Percentiles rank a stretch among this genome's conserved stretches.
Evolutionary conservation across 2,888 invertebrate species (phyloP).

Genomic region (Leucophora obtusa): DNA sequence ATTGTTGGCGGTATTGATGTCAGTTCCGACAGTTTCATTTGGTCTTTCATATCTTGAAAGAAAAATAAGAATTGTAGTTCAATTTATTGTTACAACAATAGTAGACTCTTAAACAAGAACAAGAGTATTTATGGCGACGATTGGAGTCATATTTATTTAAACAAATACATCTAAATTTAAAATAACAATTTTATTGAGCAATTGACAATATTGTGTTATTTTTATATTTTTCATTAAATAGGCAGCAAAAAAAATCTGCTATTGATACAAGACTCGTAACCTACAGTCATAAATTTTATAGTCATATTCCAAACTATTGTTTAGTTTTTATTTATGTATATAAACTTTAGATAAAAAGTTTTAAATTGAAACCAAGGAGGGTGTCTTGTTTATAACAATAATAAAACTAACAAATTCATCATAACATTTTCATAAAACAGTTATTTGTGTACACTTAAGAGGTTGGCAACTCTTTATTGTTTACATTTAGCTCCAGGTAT

Average conservation of each 20-base stretch:
- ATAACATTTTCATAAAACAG: neutral
- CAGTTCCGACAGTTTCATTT: neutral
- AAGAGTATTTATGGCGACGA: neutral
- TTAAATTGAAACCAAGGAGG: neutral
- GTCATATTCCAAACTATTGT: neutral
- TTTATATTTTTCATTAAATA: neutral
- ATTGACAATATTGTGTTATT: neutral
- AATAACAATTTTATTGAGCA: neutral
- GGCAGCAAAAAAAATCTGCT: neutral
- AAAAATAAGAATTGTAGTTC: neutral
- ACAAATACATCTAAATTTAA: neutral
- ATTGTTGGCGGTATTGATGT: neutral
- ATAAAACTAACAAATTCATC: neutral
- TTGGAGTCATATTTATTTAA: constrained; percentile 3
- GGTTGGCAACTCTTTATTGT: no score
- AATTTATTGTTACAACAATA: neutral
- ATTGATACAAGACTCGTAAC: neutral
- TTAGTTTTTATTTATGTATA: constrained; percentile 2
- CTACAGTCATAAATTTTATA: neutral
- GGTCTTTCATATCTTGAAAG: neutral
- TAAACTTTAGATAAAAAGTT: neutral
- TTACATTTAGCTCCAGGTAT: no score
- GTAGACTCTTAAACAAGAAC: neutral
- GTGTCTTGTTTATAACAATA: neutral
- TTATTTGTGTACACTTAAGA: no score